These are phyloP conservation scores for Anthrax anthrax DNA, from an alignment of 2,888 invertebrate species.

Conservation along the genomic window DNA sequence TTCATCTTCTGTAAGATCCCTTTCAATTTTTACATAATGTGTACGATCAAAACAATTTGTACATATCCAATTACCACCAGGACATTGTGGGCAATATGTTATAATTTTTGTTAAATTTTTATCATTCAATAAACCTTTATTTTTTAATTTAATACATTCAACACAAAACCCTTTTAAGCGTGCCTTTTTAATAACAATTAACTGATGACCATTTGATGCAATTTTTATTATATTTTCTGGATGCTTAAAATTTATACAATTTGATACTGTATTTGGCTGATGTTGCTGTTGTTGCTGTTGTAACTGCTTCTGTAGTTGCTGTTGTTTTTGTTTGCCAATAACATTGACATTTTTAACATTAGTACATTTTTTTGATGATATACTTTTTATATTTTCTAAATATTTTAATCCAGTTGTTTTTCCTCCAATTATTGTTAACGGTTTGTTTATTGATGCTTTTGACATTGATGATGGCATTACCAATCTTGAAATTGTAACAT, in stretches of 20 bases:
- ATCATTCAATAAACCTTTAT: slow-evolving; percentile 10
- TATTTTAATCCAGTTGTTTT: too few species aligned
- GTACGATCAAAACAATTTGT: slow-evolving; percentile 22
- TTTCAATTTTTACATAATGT: neutral
- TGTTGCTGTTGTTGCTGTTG: neutral
- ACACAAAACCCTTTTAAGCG: slow-evolving; percentile 30
- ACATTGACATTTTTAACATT: too few species aligned
- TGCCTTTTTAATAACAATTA: slow-evolving; percentile 24
- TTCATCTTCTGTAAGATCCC: too few species aligned
- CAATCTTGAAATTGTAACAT: too few species aligned
- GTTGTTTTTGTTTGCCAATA: too few species aligned
- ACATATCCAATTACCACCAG: slow-evolving; percentile 32
- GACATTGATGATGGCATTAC: too few species aligned
- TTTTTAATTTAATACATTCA: slow-evolving; percentile 22
- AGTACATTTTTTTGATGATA: too few species aligned
- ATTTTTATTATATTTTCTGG: slow-evolving; percentile 24
- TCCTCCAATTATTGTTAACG: too few species aligned
- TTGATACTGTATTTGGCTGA: slow-evolving; percentile 6
- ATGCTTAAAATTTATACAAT: slow-evolving; percentile 10
- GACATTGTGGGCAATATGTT: slow-evolving; percentile 30
- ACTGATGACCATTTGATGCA: slow-evolving; percentile 21
- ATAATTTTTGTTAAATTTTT: slow-evolving; percentile 20
- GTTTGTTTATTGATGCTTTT: too few species aligned
- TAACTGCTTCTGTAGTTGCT: too few species aligned
- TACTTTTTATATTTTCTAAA: too few species aligned